Percentiles rank a stretch among this genome's conserved stretches.
Evolutionary conservation across 2,888 invertebrate species (phyloP).

Genomic region (Drosophila trichaetosa): DNA sequence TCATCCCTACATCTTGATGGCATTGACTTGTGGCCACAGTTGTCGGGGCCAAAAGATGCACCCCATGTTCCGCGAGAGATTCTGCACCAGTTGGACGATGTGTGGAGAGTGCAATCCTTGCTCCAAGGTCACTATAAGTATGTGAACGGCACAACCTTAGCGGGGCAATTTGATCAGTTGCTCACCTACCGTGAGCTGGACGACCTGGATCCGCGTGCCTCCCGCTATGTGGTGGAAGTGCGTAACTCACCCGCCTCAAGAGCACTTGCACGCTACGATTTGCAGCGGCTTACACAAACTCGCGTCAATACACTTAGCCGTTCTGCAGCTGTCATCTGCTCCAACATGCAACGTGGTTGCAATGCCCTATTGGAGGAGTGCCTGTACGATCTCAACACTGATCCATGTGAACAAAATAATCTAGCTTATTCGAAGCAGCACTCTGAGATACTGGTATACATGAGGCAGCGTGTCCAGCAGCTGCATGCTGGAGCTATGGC

Average conservation of each 20-base stretch:
- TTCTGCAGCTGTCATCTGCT: slow-evolving; percentile 61
- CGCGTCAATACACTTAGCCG: slow-evolving; percentile 49
- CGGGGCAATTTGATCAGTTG: slow-evolving; percentile 71
- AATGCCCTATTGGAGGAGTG: slow-evolving; percentile 84
- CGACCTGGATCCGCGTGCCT: slow-evolving; percentile 74
- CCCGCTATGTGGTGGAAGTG: slow-evolving; percentile 66
- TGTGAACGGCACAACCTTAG: slow-evolving; percentile 79
- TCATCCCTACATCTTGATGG: slow-evolving; percentile 87
- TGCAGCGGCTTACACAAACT: slow-evolving; percentile 40
- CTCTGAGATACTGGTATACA: slow-evolving; percentile 48
- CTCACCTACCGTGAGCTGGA: slow-evolving; percentile 65
- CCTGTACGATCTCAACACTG: slow-evolving; percentile 85
- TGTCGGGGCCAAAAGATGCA: slow-evolving; percentile 76
- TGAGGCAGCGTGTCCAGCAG: slow-evolving; percentile 85
- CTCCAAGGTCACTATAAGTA: slow-evolving; percentile 78
- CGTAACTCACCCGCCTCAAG: slow-evolving; percentile 65
- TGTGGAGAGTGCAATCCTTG: slow-evolving; percentile 81
- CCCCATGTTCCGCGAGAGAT: slow-evolving; percentile 87
- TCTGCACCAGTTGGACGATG: slow-evolving; percentile 90
- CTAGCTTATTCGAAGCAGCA: slow-evolving; percentile 58
- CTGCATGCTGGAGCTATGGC: slow-evolving; percentile 84
- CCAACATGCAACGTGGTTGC: slow-evolving; percentile 61
- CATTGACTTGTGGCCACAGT: slow-evolving; percentile 89
- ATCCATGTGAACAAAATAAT: slow-evolving; percentile 86
- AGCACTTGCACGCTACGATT: slow-evolving; percentile 60